phyloP scores from a whole-genome alignment of 2,888 invertebrate genomes.

The Coleophora deauratella region DNA sequence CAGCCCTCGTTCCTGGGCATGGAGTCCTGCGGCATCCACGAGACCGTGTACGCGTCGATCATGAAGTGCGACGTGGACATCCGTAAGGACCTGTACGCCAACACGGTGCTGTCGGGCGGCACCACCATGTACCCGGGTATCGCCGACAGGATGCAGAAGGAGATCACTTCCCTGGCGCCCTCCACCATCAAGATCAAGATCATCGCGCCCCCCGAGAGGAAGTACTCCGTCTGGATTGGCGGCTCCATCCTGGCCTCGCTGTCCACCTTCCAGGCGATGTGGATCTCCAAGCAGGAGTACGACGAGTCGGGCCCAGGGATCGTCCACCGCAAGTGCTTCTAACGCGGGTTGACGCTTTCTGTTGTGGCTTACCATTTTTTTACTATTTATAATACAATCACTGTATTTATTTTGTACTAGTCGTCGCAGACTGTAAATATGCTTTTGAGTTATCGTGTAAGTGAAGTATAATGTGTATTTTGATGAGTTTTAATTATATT shows the following conservation, averaged over 20 bases:
- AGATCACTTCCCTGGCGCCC: constrained; percentile 93
- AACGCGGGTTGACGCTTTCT: constrained; percentile 35
- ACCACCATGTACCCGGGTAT: constrained; percentile 98
- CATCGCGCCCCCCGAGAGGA: constrained; percentile 96
- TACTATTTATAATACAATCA: constrained; percentile 24
- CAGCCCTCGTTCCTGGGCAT: constrained; percentile 93
- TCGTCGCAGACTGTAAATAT: constrained; percentile 36
- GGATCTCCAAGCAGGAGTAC: constrained; percentile 98
- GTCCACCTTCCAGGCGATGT: constrained; percentile 91
- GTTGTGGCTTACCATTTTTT: constrained; percentile 16
- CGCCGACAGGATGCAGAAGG: constrained; percentile 98
- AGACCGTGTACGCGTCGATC: constrained; percentile 94
- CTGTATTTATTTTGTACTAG: constrained; percentile 36
- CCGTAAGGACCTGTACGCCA: constrained; percentile 93
- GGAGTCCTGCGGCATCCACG: constrained; percentile 92
- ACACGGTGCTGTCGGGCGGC: constrained; percentile 92
- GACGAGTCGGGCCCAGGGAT: constrained; percentile 97
- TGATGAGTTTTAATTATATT: too few relatives aligned
- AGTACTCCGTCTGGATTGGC: constrained; percentile 99
- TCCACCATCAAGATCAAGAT: constrained; percentile 95
- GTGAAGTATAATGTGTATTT: too few relatives aligned
- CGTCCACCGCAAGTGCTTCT: constrained; percentile 98
- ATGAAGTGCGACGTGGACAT: constrained; percentile 97
- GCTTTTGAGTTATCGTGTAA: constrained; percentile 14
- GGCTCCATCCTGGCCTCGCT: constrained; percentile 93